Conservation (phyloP, 2,888 invertebrate genomes). For the Aphrophora alni region DNA sequence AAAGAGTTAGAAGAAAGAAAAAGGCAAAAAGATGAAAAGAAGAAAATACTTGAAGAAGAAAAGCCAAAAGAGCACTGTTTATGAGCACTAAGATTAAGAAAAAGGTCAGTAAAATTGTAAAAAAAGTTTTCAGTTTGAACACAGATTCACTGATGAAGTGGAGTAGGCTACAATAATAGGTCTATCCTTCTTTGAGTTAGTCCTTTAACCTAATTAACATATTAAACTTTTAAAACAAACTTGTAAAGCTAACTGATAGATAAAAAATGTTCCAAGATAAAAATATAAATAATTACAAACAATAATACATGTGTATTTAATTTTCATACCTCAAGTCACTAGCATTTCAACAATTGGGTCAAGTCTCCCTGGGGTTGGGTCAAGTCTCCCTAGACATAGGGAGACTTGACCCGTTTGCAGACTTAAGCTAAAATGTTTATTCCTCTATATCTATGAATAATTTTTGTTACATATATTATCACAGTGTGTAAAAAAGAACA, state of each 20-base stretch:
- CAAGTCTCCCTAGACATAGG: background rate
- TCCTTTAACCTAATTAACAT: no score
- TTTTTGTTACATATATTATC: background rate
- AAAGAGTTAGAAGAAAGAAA: background rate
- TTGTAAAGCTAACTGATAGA: no score
- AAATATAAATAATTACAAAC: background rate
- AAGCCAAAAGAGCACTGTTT: background rate
- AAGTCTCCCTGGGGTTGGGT: background rate
- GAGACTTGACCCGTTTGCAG: conserved; percentile 3
- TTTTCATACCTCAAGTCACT: background rate
- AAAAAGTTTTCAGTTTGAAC: background rate
- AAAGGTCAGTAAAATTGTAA: background rate
- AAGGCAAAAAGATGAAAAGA: background rate
- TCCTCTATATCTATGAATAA: background rate
- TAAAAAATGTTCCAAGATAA: background rate
- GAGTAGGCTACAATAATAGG: background rate
- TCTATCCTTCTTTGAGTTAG: background rate
- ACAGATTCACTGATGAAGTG: background rate
- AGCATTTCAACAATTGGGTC: background rate
- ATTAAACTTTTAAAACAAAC: no score
- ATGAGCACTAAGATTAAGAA: background rate
- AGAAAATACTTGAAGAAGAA: background rate
- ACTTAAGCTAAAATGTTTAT: background rate
- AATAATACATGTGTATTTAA: background rate
- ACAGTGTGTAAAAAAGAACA: background rate